phyloP scores from a whole-genome alignment of 2,113 vertebrate genomes.

The Rattus rattus region DNA sequence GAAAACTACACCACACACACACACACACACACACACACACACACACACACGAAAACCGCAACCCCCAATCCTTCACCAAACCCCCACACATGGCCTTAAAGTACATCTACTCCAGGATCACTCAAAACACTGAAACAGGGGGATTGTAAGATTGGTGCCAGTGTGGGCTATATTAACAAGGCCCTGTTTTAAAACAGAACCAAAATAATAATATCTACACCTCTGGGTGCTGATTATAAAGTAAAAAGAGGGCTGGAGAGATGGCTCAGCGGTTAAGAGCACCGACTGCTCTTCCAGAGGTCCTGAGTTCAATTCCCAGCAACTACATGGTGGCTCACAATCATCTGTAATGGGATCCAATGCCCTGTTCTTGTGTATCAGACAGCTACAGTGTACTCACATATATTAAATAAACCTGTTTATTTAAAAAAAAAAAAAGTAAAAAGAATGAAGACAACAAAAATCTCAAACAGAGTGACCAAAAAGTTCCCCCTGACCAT shows the following conservation, averaged over 20 bases:
- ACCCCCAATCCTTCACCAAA: too few species aligned
- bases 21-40: too few species aligned
- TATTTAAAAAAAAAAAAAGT: background rate
- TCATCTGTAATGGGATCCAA: too few species aligned
- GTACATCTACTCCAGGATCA: background rate
- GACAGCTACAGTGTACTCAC: too few species aligned
- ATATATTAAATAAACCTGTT: too few species aligned
- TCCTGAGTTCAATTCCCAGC: too few species aligned
- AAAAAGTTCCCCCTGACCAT: background rate
- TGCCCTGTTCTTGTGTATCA: too few species aligned
- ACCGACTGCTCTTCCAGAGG: too few species aligned
- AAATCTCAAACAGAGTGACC: background rate
- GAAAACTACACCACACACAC: background rate
- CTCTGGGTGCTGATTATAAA: background rate
- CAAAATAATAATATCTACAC: background rate
- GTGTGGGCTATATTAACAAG: background rate
- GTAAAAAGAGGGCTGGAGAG: background rate
- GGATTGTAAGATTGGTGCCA: background rate
- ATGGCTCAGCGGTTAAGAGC: too few species aligned
- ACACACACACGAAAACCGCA: too few species aligned
- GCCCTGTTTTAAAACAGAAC: background rate
- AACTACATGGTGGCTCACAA: too few species aligned
- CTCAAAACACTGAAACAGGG: background rate
- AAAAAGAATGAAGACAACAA: background rate
- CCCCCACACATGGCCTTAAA: background rate